phyloP scores from a whole-genome alignment of 2,113 vertebrate genomes.

The Martes martes region DNA sequence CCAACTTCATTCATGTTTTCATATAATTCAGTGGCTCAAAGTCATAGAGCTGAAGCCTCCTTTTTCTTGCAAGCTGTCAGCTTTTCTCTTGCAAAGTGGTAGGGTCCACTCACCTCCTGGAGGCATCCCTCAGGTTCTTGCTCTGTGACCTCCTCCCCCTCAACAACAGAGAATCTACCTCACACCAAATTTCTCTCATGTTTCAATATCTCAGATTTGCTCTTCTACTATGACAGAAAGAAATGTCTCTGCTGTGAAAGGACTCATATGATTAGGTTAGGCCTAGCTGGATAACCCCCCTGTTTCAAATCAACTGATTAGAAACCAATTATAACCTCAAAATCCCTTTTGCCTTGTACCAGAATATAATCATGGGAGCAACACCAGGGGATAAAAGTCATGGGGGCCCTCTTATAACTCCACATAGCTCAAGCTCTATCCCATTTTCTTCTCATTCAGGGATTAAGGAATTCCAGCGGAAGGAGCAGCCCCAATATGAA shows the following conservation, averaged over 20 bases:
- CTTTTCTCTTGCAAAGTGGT: neutral
- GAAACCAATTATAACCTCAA: neutral
- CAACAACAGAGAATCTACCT: neutral
- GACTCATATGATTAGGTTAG: neutral
- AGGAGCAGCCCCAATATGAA: neutral
- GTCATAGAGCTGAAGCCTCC: fast-evolving
- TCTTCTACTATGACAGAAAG: neutral
- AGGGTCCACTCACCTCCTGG: neutral
- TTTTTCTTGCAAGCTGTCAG: neutral
- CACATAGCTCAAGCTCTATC: neutral
- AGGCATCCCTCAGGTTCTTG: fast-evolving
- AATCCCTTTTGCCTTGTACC: neutral
- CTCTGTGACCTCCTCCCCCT: neutral
- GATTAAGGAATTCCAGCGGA: too few relatives aligned
- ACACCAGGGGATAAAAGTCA: neutral
- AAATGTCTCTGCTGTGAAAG: neutral
- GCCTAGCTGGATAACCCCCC: neutral
- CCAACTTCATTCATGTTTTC: neutral
- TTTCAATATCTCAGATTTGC: neutral
- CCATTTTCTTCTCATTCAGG: neutral
- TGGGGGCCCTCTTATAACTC: neutral
- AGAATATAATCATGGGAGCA: neutral
- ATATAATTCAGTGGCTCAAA: neutral
- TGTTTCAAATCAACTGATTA: neutral
- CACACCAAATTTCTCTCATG: neutral